Evolutionary conservation across 2,797 vertebrate genomes (phyloP).

Genomic region (Sebastes minor): DNA sequence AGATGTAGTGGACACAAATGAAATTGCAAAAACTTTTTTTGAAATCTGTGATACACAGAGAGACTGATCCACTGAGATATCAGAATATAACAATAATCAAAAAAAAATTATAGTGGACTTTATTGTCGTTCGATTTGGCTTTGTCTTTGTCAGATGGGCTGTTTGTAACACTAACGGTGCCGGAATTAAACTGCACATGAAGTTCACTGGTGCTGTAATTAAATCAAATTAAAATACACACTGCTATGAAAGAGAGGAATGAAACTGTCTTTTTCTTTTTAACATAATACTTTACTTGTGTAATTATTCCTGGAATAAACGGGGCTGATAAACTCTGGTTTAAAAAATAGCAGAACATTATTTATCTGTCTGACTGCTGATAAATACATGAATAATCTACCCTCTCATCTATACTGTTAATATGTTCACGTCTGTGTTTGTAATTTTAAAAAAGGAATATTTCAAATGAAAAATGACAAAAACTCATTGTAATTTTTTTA

Average conservation of each 20-base stretch:
- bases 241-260: neutral
- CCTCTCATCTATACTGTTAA: neutral
- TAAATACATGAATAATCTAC: neutral
- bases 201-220: neutral
- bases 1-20: neutral
- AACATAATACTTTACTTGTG: neutral
- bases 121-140: neutral
- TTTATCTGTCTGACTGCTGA: neutral
- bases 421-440: neutral
- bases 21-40: neutral
- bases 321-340: neutral
- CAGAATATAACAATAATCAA: neutral
- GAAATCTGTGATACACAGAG: neutral
- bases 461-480: neutral
- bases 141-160: neutral
- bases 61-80: neutral
- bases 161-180: neutral
- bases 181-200: neutral
- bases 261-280: neutral
- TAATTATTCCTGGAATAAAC: slow-evolving; percentile 2
- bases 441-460: neutral
- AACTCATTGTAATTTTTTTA: neutral
- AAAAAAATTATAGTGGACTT: neutral
- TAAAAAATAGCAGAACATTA: neutral
- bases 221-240: no score